These are phyloP conservation scores for Metridium senile DNA, from an alignment of 92 coral and sea anemone species.

Conservation along the genomic window DNA sequence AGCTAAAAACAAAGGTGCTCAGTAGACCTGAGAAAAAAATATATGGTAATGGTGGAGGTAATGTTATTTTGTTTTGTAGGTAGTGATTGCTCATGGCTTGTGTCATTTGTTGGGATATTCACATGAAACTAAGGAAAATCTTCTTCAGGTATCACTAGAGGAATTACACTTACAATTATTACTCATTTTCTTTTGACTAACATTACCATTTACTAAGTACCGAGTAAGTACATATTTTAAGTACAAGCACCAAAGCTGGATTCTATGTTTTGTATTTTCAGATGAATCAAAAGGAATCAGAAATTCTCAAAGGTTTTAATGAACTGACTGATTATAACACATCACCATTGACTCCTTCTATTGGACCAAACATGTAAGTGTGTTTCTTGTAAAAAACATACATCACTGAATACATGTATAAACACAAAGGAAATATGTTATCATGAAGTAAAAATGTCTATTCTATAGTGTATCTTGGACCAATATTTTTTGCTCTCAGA, in stretches of 20 bases:
- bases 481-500: too few species aligned
- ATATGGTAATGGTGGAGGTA: background rate
- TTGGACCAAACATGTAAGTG: constrained; percentile 12
- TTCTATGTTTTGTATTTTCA: constrained; percentile 20
- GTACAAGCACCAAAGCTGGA: too few species aligned
- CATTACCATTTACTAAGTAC: background rate
- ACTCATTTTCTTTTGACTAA: background rate
- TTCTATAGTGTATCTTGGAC: too few species aligned
- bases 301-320: constrained; percentile 70
- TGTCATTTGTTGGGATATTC: constrained; percentile 94
- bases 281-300: constrained; percentile 90
- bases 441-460: too few species aligned
- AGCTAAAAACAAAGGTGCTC: too few species aligned
- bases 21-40: too few species aligned
- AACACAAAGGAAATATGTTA: too few species aligned
- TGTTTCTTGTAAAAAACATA: background rate
- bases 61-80: constrained; percentile 41
- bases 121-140: constrained; percentile 74
- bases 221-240: too few species aligned
- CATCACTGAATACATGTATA: background rate
- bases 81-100: constrained; percentile 88
- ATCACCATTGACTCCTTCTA: constrained; percentile 60
- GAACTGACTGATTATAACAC: constrained; percentile 68
- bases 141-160: constrained; percentile 91
- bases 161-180: too few species aligned